A percentile compares a stretch with the other conserved stretches of the same genome.
Conservation (phyloP, 1,140 invertebrate species). For the Apis dorsata region DNA sequence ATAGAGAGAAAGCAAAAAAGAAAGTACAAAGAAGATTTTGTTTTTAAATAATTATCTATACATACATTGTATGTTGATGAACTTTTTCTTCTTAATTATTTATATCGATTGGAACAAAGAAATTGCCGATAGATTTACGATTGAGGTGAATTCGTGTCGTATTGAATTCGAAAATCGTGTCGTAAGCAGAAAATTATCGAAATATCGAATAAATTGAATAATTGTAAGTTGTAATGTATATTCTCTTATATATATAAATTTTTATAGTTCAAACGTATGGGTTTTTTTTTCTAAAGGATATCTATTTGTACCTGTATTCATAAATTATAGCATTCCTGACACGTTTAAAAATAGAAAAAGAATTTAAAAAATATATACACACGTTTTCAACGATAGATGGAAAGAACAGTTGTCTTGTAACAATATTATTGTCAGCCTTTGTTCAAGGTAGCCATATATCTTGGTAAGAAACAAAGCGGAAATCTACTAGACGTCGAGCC, state of each 20-base stretch:
- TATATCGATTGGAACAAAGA: neutral
- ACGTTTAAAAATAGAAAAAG: neutral
- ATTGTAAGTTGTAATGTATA: neutral
- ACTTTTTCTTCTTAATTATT: neutral
- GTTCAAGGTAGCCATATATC: neutral
- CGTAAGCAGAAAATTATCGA: neutral
- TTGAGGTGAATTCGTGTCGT: no score
- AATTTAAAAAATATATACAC: neutral
- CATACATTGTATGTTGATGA: conserved; percentile 8
- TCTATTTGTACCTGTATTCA: no score
- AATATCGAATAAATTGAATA: neutral
- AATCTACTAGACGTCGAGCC: neutral
- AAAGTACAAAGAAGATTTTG: neutral
- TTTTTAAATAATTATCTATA: neutral
- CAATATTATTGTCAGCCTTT: neutral
- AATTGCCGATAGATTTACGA: no score
- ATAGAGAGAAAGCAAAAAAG: neutral
- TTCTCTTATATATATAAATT: neutral
- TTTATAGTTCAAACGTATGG: neutral
- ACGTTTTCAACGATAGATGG: neutral
- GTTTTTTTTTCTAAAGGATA: no score
- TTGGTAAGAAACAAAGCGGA: neutral
- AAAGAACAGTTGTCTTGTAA: neutral
- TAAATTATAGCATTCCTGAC: neutral
- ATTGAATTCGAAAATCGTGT: no score